Conservation (phyloP, 2,888 invertebrate species). For the Prenolepis imparis region DNA sequence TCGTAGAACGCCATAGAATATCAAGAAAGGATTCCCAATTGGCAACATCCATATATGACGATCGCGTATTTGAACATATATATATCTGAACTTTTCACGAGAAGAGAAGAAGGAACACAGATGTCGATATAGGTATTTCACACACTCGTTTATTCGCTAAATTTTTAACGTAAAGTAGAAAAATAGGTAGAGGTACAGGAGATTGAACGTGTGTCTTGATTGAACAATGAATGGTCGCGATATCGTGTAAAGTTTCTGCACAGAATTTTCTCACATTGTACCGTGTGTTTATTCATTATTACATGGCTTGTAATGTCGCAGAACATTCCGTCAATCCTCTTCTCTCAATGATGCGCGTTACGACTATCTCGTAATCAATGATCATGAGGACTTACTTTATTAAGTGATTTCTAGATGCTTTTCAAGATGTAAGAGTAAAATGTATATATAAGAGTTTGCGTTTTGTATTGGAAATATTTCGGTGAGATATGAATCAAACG, state of each 20-base stretch:
- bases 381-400: background rate
- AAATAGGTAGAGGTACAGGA: slow-evolving; percentile 7
- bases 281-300: slow-evolving; percentile 28
- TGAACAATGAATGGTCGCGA: slow-evolving; percentile 32
- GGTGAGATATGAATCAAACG: background rate
- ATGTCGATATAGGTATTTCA: slow-evolving; percentile 11
- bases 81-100: slow-evolving; percentile 32
- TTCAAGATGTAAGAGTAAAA: background rate
- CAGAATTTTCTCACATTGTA: background rate
- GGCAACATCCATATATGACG: background rate
- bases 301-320: slow-evolving; percentile 12
- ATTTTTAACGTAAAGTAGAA: slow-evolving; percentile 31
- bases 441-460: slow-evolving; percentile 11
- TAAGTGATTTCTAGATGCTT: slow-evolving; percentile 23
- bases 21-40: background rate
- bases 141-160: slow-evolving; percentile 15
- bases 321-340: slow-evolving; percentile 63
- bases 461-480: slow-evolving; percentile 13
- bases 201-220: slow-evolving; percentile 1
- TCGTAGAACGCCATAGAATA: background rate
- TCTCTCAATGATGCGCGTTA: slow-evolving; percentile 29
- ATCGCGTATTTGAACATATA: slow-evolving; percentile 13
- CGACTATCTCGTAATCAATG: slow-evolving; percentile 5
- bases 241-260: slow-evolving; percentile 28
- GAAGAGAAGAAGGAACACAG: slow-evolving; percentile 5